Conservation (phyloP, 2,888 invertebrate species). For the Helicoverpa assulta region DNA sequence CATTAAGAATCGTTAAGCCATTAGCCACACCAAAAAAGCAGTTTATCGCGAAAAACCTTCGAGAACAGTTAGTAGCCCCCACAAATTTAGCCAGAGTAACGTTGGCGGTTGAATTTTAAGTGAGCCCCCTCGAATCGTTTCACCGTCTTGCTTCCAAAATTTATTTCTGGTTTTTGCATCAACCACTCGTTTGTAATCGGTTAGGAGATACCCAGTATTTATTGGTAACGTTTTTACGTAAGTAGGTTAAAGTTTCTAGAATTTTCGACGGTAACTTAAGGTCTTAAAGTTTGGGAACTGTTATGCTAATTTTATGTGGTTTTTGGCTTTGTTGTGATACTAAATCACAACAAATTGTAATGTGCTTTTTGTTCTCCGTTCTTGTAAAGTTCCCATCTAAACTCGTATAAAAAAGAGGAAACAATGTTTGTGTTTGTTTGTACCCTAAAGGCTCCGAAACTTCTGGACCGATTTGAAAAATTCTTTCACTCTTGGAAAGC, state of each 20-base stretch:
- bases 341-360: too few species aligned
- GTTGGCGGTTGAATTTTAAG: constrained; percentile 80
- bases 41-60: constrained; percentile 19
- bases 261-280: not conserved
- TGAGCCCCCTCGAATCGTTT: constrained; percentile 68
- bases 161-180: constrained; percentile 85
- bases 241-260: constrained; percentile 1
- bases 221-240: not conserved
- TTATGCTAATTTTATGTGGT: not conserved
- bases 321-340: not conserved
- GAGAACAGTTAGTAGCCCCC: constrained; percentile 55
- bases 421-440: too few species aligned
- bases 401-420: too few species aligned
- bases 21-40: constrained; percentile 4
- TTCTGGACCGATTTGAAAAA: too few species aligned
- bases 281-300: not conserved
- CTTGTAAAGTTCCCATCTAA: not conserved
- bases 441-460: too few species aligned
- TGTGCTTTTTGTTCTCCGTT: not conserved
- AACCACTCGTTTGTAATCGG: constrained; percentile 67
- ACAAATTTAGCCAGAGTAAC: constrained; percentile 70
- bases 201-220: constrained; percentile 23
- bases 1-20: too few species aligned
- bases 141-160: constrained; percentile 77
- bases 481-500: too few species aligned